Base-by-base conservation (phyloP, 2,797 vertebrate species). In the Arremon aurantiirostris region DNA sequence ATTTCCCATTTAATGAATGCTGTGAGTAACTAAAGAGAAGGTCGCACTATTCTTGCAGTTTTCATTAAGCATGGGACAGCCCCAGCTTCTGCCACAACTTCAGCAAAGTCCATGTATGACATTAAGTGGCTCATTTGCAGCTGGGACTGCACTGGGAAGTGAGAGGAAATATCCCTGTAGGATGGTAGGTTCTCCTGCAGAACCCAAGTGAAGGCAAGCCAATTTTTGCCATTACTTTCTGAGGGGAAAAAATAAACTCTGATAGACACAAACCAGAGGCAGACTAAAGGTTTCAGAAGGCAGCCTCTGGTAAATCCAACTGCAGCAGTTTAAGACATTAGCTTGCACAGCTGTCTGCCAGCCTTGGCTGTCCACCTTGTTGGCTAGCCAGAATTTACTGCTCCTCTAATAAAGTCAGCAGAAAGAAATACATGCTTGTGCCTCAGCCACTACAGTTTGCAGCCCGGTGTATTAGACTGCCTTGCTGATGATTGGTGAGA, bases 391-490 rank as follows among this genome's bases (percentile, higher is more conserved):
- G 90, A 69, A 96, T 91, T 94, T 93, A 95, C 11, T 93, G 82
- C 55, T 95, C 61, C 65, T 78, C 93, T 88, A 94, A 95, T 88
- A 95, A 94, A 95, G 82, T 66, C 91, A 93, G 95, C 90, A 94
- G 90, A 81, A 93, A 95, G 90, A 94, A 95, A 95, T 69, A 95
- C 59, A 94, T 4, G 77, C 77, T 68, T 88, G 72, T 81, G 73
- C 39, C 50, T 94, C 79, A 88, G 91, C 61, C 79, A 55, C 89
- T 61, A 30, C 55, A 90, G 39, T 55, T 77, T 11, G 8, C 81
- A 92, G 82, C 79, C 56, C 44, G 15, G 64, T 0, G 1, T 68
- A 41, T 83, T 11, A 61, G 72, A 28, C 69, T 34, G 65, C 89
- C 64, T 34, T 79, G 91, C 90, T 86, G 95, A 88, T 0, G 2